Evolutionary conservation across 1,140 invertebrate genomes (phyloP).

Genomic region (Nasonia vitripennis): DNA sequence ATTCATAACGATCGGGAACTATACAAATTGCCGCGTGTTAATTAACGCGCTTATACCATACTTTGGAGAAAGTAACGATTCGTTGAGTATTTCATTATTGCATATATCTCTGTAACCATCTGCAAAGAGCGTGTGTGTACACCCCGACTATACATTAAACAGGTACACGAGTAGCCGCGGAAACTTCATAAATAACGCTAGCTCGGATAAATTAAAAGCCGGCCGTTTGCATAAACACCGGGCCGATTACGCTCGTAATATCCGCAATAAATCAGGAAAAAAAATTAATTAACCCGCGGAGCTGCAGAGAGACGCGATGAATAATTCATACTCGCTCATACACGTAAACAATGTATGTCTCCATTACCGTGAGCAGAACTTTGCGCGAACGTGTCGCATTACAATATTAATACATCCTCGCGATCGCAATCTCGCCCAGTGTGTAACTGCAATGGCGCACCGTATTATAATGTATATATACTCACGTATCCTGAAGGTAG

Average conservation of each 20-base stretch:
- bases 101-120: neutral
- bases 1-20: too few species aligned
- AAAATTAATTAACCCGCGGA: neutral
- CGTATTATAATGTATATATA: constrained; percentile 15
- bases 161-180: too few species aligned
- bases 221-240: neutral
- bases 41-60: neutral
- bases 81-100: too few species aligned
- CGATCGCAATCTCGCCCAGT: neutral
- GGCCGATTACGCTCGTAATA: neutral
- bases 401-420: neutral
- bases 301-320: neutral
- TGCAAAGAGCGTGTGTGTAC: too few species aligned
- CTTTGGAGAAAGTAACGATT: too few species aligned
- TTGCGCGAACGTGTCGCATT: neutral
- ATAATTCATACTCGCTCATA: constrained; percentile 1
- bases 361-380: neutral
- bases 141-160: too few species aligned
- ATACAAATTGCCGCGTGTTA: neutral
- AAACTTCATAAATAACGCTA: too few species aligned
- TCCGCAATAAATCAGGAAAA: neutral
- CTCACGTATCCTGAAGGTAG: constrained; percentile 66
- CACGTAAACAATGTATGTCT: constrained; percentile 20
- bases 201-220: neutral
- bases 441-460: neutral